Evolutionary conservation across 1,140 invertebrate species (phyloP).

Genomic region (Zaprionus ghesquierei): DNA sequence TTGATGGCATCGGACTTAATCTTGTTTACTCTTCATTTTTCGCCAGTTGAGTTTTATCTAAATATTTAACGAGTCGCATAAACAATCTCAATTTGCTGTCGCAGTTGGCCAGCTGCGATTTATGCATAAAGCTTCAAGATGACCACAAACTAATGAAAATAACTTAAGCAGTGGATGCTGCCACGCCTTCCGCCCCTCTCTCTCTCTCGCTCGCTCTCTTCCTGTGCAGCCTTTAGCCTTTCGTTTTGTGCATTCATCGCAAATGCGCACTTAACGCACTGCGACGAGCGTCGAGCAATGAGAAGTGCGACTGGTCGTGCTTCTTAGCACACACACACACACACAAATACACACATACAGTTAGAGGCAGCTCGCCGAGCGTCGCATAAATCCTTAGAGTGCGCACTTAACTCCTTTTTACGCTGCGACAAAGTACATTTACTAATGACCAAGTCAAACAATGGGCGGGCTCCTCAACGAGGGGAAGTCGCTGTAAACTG

Average conservation of each 20-base stretch:
- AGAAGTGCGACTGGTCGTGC: conserved; percentile 38
- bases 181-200: neutral
- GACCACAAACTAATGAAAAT: conserved; percentile 15
- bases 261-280: conserved; percentile 70
- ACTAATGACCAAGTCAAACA: conserved; percentile 81
- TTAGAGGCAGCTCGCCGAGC: conserved; percentile 7
- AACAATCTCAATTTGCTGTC: conserved; percentile 1
- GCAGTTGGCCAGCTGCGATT: neutral
- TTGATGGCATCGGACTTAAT: neutral
- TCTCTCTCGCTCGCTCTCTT: neutral
- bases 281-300: conserved; percentile 42
- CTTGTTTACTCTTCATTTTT: neutral
- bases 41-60: neutral
- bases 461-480: conserved; percentile 44
- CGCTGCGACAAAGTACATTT: conserved; percentile 79
- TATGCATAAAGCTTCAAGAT: conserved; percentile 17
- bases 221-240: conserved; percentile 3
- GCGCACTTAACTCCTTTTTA: conserved; percentile 79
- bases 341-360: neutral
- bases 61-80: conserved; percentile 1
- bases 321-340: conserved; percentile 12
- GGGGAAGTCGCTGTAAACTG: conserved; percentile 42
- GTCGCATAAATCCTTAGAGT: conserved; percentile 75
- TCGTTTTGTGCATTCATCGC: conserved; percentile 48
- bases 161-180: neutral